Conservation (phyloP, 2,888 invertebrate species). For the Drosophila limbata region DNA sequence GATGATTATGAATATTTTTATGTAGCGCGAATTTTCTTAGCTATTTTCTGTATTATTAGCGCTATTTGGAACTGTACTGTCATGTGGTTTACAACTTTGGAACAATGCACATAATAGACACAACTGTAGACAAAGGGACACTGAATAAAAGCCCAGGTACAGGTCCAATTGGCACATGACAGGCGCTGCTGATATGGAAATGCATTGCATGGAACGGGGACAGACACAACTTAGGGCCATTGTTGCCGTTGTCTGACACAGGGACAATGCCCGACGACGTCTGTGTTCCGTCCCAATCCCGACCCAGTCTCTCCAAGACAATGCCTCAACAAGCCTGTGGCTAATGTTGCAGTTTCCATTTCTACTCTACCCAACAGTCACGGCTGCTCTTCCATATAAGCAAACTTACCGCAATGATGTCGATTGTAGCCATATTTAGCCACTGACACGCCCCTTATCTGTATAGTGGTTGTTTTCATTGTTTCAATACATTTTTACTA, state of each 20-base stretch:
- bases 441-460: constrained; percentile 45
- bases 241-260: constrained; percentile 61
- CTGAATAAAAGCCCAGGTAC: constrained; percentile 37
- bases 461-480: constrained; percentile 24
- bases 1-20: constrained; percentile 22
- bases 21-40: constrained; percentile 2
- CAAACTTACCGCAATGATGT: constrained; percentile 27
- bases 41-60: constrained; percentile 23
- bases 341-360: constrained; percentile 49
- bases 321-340: constrained; percentile 36
- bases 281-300: constrained; percentile 31
- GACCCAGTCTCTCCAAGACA: constrained; percentile 45
- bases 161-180: constrained; percentile 58
- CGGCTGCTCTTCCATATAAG: constrained; percentile 1
- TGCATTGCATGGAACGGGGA: constrained; percentile 11
- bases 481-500: constrained; percentile 50
- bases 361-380: constrained; percentile 22
- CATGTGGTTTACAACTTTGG: constrained; percentile 5
- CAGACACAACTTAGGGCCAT: constrained; percentile 32
- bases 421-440: constrained; percentile 46
- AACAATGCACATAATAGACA: constrained; percentile 37
- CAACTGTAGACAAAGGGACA: constrained; percentile 54
- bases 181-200: constrained; percentile 19
- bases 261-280: constrained; percentile 39
- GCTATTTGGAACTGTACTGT: constrained; percentile 23